Base-by-base conservation (phyloP, 1,140 invertebrate species). In the Lepidurus apus region DNA sequence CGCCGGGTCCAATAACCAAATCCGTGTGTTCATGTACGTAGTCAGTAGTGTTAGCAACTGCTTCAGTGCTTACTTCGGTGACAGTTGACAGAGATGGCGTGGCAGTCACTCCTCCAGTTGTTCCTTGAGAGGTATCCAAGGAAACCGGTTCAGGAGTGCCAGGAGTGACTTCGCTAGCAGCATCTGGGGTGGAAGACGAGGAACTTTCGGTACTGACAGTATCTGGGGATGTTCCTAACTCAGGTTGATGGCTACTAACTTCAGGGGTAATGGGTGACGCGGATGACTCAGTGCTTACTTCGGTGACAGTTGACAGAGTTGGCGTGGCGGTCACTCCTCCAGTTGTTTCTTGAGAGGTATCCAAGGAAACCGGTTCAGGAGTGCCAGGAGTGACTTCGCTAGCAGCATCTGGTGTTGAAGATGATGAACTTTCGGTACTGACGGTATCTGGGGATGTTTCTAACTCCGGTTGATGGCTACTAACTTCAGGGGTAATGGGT, bases 1-100 rank as follows among this genome's bases (percentile, higher is more conserved):
- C 96, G 79, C 94, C 94, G 42, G 93, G 93, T 74, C 93, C 93
- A 81, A 93, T 93, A n/a, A 79, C 79, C 44, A 80, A 47, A 26
- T 74, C 73, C 3, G 53, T 65, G 43, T 78, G 74, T 44, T 78
- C 78, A n/a, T 13, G 9, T n/a, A 9, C 3, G 53, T 80, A 75
- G 43, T 75, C 43, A 3, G 44, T 47, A 24, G 77, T 42, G 42
- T 65, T 65, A 21, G 44, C 42, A n/a, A 47, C 26, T 17, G 45
- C 13, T 77, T 77, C 77, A 26, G 77, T 77, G 44, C 53, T 65
- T 21, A n/a, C 79, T 79, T 81, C 78, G 47, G 79, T 79, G 77
- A 47, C 75, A 73, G 77, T 43, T 17, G 79, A 21, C 45, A 78
- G 44, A 10, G 34, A 78, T 74, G 65, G 78, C n/a, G 73, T 44